Conservation (phyloP, 2,888 invertebrate species). For the Onchidella celtica region DNA sequence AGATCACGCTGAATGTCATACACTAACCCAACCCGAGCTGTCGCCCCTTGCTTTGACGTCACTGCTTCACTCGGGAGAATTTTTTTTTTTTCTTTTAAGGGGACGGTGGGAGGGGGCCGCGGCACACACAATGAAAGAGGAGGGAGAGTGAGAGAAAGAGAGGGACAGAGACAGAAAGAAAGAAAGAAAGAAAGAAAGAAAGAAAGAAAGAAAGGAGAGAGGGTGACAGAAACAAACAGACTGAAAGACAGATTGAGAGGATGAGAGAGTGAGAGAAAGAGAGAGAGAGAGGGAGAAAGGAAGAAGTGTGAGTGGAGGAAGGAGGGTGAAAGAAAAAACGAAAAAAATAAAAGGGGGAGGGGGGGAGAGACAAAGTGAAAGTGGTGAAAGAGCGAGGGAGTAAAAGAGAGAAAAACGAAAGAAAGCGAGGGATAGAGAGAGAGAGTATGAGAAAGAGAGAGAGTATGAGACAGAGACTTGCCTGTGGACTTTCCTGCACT, state of each 20-base stretch:
- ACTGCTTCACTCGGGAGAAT: too few relatives aligned
- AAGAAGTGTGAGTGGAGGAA: background rate
- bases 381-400: background rate
- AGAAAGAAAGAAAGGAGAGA: background rate
- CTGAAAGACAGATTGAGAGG: background rate
- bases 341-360: background rate
- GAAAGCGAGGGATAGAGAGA: background rate
- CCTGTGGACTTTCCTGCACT: too few relatives aligned
- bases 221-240: background rate
- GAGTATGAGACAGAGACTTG: background rate
- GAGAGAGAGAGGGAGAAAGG: background rate
- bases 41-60: too few relatives aligned
- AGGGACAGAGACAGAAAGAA: background rate
- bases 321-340: background rate
- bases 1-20: too few relatives aligned
- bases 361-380: background rate
- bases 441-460: background rate
- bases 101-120: too few relatives aligned
- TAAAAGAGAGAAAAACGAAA: background rate
- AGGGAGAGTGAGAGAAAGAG: too few relatives aligned
- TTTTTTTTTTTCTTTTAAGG: too few relatives aligned
- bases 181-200: slow-evolving; percentile 11
- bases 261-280: background rate
- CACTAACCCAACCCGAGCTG: too few relatives aligned
- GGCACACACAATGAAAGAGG: too few relatives aligned